Base-by-base conservation (phyloP, 2,888 invertebrate genomes). In the Eutolmus rufibarbis region DNA sequence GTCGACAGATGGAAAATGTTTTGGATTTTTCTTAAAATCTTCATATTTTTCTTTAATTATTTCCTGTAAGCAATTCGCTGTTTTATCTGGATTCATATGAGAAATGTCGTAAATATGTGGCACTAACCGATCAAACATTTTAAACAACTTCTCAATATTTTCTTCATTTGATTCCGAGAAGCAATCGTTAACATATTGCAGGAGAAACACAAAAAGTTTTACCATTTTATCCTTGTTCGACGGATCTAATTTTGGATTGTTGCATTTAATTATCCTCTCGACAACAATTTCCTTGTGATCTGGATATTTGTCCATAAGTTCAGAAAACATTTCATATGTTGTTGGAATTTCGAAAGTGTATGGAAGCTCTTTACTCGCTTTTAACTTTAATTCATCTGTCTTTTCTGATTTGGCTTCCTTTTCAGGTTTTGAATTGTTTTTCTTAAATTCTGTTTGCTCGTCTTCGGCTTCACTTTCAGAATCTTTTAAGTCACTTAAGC, bases 191-290 rank as follows among this genome's bases (percentile, higher is more conserved):
- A 97, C 92, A 90, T 96, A 95, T 91, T 97, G 96, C 43, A 98
- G 91, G 89, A 98, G 91, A 90, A 96, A 96, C 0, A 95, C 95
- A 91, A 96, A 97, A 0, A 98, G 91, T 89, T 94, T 94, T 86
- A 95, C 94, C 14, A 98, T 93, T 90, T 95, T 95, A 51, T 96
- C 95, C 91, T 96, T 97, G 91, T 98, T 98, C 19, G 95, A 95
- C 89, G 95, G 95, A 7, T 95, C 95, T 84, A 98, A 92, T 90
- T 97, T 95, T 2, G 97, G 97, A 92, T 98, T 97, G 92, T 97
- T 96, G 90, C 96, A 97, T 93, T 97, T 97, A 23, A 98, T 96
- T 89, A 98, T 95, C 90, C 97, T 95, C 90, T 96, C 96, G 78
- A 98, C 91, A 12, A 97, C 95, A 14, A 95, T 93, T 0, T 94